Evolutionary conservation across 2,888 invertebrate genomes (phyloP).

Genomic region (Eristalinus sepulchralis): DNA sequence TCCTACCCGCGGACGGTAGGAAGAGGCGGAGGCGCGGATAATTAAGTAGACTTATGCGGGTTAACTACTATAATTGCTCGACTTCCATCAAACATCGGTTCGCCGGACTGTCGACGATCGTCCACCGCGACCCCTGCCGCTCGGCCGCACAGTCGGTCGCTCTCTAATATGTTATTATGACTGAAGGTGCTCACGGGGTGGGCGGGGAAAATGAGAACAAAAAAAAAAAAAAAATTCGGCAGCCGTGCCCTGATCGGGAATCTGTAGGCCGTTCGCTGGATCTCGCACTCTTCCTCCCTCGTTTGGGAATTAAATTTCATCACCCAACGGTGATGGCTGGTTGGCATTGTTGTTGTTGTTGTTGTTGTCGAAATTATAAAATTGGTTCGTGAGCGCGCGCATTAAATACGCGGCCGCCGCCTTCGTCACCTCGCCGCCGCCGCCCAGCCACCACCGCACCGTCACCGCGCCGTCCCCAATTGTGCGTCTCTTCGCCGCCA

Average conservation of each 20-base stretch:
- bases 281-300: constrained; percentile 1
- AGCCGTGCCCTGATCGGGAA: background rate
- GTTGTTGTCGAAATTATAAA: constrained; percentile 30
- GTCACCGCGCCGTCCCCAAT: background rate
- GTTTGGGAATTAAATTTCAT: constrained; percentile 42
- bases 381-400: constrained; percentile 54
- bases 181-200: background rate
- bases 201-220: background rate
- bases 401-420: constrained; percentile 48
- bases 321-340: background rate
- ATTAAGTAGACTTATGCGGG: constrained; percentile 29
- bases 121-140: background rate
- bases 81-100: constrained; percentile 58
- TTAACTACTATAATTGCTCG: constrained; percentile 67
- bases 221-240: too few relatives aligned
- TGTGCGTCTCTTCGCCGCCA: background rate
- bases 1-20: constrained; percentile 1
- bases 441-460: too few relatives aligned
- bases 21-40: constrained; percentile 23
- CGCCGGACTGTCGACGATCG: constrained; percentile 10
- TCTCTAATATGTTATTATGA: constrained; percentile 58
- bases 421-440: background rate
- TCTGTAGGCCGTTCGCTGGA: background rate
- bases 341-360: background rate
- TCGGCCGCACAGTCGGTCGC: constrained; percentile 29